Percentiles rank a stretch among this genome's conserved stretches.
Evolutionary conservation across 2,888 invertebrate species (phyloP).

Genomic region (Drosophila cognata): DNA sequence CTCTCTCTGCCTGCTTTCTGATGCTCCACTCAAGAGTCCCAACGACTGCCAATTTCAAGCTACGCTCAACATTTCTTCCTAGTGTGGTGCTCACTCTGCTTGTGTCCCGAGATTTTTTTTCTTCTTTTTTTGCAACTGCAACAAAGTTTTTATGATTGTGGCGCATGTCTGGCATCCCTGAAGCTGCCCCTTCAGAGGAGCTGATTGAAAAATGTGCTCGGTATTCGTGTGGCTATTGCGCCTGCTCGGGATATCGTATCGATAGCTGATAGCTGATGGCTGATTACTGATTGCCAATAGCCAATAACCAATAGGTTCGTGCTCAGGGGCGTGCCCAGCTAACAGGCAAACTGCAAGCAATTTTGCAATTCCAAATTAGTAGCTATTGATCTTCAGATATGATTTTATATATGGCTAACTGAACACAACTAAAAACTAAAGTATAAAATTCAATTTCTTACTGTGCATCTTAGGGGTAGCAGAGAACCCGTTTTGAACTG

Average conservation of each 20-base stretch:
- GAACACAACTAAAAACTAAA: background rate
- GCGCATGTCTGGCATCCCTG: slow-evolving; percentile 27
- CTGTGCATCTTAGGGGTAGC: slow-evolving; percentile 29
- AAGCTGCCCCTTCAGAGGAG: slow-evolving; percentile 7
- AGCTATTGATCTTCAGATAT: background rate
- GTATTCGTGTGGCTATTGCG: slow-evolving; percentile 53
- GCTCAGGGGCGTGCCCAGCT: slow-evolving; percentile 18
- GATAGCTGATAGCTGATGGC: slow-evolving; percentile 20
- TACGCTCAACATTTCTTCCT: slow-evolving; percentile 48
- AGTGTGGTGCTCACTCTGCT: slow-evolving; percentile 11
- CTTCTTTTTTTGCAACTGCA: slow-evolving; percentile 16
- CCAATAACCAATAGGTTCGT: slow-evolving; percentile 10
- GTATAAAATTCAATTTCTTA: background rate
- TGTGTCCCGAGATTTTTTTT: slow-evolving; percentile 1
- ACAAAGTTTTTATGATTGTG: slow-evolving; percentile 10
- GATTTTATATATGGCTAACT: background rate
- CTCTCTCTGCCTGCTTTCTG: background rate
- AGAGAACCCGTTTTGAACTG: background rate
- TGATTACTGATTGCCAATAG: slow-evolving; percentile 36
- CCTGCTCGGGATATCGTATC: slow-evolving; percentile 55
- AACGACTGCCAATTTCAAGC: slow-evolving; percentile 70
- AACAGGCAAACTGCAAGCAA: background rate
- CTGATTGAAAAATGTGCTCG: slow-evolving; percentile 29
- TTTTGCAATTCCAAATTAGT: background rate
- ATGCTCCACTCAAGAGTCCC: slow-evolving; percentile 15